Base-by-base conservation (phyloP, 2,113 vertebrate species). In the Geococcyx californianus region DNA sequence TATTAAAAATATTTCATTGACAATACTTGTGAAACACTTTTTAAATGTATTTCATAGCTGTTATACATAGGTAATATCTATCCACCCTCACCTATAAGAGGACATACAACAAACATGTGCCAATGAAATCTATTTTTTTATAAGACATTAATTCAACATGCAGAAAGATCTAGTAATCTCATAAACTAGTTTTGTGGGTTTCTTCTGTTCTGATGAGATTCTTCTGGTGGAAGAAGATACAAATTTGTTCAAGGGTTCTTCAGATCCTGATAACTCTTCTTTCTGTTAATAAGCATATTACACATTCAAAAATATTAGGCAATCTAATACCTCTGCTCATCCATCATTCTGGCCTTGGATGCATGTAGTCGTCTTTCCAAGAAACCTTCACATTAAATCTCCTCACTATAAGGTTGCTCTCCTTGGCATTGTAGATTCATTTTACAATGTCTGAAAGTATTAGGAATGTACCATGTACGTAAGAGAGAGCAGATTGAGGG, bases 311-410 rank as follows among this genome's bases (percentile, higher is more conserved):
- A 89, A 93, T 72, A 73, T 85, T 82, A 84, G 36, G 52, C 62
- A 90, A 59, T 56, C 31, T 78, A 87, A 84, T 84, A 72, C 18
- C 17, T 70, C 24, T 72, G 60, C 23, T 75, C 70, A 94, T 94
- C 69, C 69, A 75, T 82, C 89, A 89, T 77, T 94, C 69, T 87
- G 33, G 24, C 47, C 38, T 87, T 86, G 68, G 38, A 91, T 84
- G 45, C 13, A 42, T n/a, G 44, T 85, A 91, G 78, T 72, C 62
- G 90, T 62, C 77, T 79, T 94, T 96, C 70, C 74, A 94, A 93
- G 82, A 91, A 84, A 44, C 82, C 87, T 93, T 96, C 84, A 90
- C 52, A 64, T 95, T 97, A 82, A 94, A 96, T 95, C 69, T 91
- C 51, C 38, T 93, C 69, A 42, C 45, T 94, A 24, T 28, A 73